Evolutionary conservation across 2,888 invertebrate genomes (phyloP).

Genomic region (Acronicta psi): DNA sequence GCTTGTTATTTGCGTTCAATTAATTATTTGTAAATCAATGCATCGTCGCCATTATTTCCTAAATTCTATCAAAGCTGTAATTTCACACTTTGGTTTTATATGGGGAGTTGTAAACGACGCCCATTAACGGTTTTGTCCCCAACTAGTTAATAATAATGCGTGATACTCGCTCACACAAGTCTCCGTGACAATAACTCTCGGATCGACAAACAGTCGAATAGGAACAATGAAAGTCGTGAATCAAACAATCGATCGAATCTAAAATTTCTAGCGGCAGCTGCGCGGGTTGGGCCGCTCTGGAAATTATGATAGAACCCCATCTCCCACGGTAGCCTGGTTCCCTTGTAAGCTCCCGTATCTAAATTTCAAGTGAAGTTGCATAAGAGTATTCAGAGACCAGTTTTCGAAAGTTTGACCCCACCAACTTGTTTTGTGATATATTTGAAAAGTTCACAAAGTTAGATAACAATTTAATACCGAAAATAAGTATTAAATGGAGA

Average conservation of each 20-base stretch:
- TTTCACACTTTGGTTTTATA: conserved; percentile 43
- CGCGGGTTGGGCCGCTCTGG: conserved; percentile 65
- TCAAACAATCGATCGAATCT: conserved; percentile 84
- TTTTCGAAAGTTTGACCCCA: conserved; percentile 50
- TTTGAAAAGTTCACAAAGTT: conserved; percentile 26
- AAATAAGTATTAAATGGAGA: conserved; percentile 3
- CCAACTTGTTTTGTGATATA: conserved; percentile 27
- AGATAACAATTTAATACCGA: conserved; percentile 16
- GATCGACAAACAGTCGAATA: conserved; percentile 69
- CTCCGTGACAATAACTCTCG: conserved; percentile 63
- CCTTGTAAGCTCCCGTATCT: conserved; percentile 58
- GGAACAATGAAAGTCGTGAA: conserved; percentile 79
- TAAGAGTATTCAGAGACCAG: conserved; percentile 61
- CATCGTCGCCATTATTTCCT: conserved; percentile 12
- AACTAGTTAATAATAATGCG: conserved; percentile 62
- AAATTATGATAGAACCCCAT: conserved; percentile 73
- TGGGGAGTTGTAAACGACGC: conserved; percentile 36
- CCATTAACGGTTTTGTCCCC: conserved; percentile 51
- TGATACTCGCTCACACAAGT: conserved; percentile 57
- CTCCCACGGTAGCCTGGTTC: conserved; percentile 79
- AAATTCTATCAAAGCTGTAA: conserved; percentile 39
- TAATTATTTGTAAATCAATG: conserved; percentile 24
- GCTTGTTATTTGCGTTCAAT: too few species aligned
- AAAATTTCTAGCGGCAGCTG: conserved; percentile 83
- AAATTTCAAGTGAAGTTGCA: conserved; percentile 59